Evolutionary conservation across 1,140 invertebrate species (phyloP), one percentile per base, ranked within the genome.

Genomic region (Leptinotarsa lineolata): DNA sequence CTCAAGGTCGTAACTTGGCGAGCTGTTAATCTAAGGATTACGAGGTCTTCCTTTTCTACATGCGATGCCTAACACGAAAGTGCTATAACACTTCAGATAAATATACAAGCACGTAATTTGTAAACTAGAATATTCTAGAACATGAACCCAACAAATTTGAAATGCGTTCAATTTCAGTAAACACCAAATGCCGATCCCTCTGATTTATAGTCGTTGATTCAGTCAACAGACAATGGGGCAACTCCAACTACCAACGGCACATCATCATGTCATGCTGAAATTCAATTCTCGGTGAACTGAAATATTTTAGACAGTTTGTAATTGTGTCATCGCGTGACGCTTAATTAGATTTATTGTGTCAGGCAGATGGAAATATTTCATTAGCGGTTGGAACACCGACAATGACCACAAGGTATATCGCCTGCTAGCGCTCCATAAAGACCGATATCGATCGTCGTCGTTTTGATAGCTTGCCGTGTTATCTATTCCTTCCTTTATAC

Each of bases 271-370:
- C 66, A 68, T 68, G 66, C 39, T 68, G 20, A 68, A 68, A 68
- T 68, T 68, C 66, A 68, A 68, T 68, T 68, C 66, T 16, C 66
- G 66, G 13, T 16, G 66, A n/a, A 16, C 66, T 68, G 66, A 68
- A 68, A 46, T 68, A 68, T 68, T 45, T 48, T 39, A 68, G 66
- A 48, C 66, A 68, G 66, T 68, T 68, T 68, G 45, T 68, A 68
- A 68, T 68, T 68, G 45, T 68, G 66, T 68, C 66, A 68, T 68
- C 48, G 66, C 66, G 66, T 68, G 66, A 68, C 66, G 45, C 39
- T 68, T 68, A 68, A 68, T 68, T 68, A 68, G 66, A 68, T 68
- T 68, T 68, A 68, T 68, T 68, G 66, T 68, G 66, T 68, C 66
- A 21, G 66, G 30, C 45, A 20, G 66, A 45, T 68, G 66, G 66